A percentile compares a stretch with the other conserved stretches of the same genome.
These are phyloP conservation scores for Gorsachius goisagi DNA, from an alignment of 2,113 vertebrate species.

Conservation along the genomic window DNA sequence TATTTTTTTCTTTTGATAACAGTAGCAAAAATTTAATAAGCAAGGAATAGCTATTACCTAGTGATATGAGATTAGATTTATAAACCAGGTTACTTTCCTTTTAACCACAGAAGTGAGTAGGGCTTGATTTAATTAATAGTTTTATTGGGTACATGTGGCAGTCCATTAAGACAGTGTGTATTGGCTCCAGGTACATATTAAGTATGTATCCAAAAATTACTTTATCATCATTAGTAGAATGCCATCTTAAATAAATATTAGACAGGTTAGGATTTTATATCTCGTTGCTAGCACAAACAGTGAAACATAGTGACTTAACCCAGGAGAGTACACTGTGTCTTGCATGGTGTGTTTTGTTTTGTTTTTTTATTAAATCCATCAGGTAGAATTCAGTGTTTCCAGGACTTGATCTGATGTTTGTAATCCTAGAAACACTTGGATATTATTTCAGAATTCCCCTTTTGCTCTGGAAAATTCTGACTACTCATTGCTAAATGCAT, in stretches of 20 bases:
- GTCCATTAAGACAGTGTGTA: conserved; percentile 1
- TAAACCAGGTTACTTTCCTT: conserved; percentile 2
- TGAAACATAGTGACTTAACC: neutral
- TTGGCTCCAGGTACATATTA: conserved; percentile 22
- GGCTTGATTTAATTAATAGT: conserved; percentile 45
- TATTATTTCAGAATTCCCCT: neutral
- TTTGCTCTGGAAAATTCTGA: neutral
- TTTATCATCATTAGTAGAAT: neutral
- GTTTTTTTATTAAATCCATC: neutral
- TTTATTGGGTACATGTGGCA: neutral
- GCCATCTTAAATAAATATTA: neutral
- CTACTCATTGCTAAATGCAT: neutral
- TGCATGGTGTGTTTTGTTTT: neutral
- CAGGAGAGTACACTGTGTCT: neutral
- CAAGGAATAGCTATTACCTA: neutral
- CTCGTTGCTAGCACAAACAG: neutral
- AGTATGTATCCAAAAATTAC: conserved; percentile 14
- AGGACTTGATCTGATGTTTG: neutral
- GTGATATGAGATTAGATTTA: neutral
- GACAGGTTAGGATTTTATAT: neutral
- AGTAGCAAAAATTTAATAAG: neutral
- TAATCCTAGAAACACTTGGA: neutral
- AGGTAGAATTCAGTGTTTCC: neutral
- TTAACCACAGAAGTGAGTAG: neutral
- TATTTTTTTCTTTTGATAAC: neutral